phyloP scores from a whole-genome alignment of 2,888 invertebrate genomes.

The Argyresthia albistria region DNA sequence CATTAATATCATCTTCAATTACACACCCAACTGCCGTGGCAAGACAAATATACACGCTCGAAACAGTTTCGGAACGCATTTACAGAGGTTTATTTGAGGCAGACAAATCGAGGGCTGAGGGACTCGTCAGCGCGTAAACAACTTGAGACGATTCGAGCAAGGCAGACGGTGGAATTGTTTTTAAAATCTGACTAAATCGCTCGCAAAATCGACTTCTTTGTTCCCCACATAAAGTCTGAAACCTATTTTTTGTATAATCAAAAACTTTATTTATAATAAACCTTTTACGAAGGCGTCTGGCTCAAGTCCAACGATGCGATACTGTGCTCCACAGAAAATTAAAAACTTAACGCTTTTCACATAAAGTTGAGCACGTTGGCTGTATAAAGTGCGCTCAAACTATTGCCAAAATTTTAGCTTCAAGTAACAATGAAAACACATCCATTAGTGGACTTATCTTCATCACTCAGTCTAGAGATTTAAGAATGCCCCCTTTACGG shows the following conservation, averaged over 20 bases:
- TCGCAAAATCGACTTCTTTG: not conserved
- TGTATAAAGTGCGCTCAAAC: conserved; percentile 4
- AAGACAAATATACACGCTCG: not conserved
- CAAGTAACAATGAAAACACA: conserved; percentile 9
- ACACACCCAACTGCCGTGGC: conserved; percentile 6
- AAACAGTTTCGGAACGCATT: not conserved
- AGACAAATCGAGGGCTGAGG: too few relatives aligned
- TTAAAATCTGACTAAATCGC: too few relatives aligned
- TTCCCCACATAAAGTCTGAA: not conserved
- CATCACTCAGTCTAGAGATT: conserved; percentile 4
- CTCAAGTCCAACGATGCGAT: conserved; percentile 5
- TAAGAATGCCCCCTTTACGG: not conserved
- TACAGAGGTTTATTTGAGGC: not conserved
- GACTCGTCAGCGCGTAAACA: too few relatives aligned
- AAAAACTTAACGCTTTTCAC: conserved; percentile 7
- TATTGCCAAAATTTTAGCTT: conserved; percentile 9
- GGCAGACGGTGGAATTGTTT: too few relatives aligned
- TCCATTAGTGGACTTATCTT: conserved; percentile 8
- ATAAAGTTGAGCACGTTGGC: conserved; percentile 7
- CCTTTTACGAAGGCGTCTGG: conserved; percentile 7
- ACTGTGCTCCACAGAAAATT: conserved; percentile 7
- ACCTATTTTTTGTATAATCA: conserved; percentile 2
- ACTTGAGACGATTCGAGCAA: too few relatives aligned
- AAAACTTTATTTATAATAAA: conserved; percentile 7
- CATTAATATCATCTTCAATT: conserved; percentile 22